phyloP scores from a whole-genome alignment of 1,140 invertebrate genomes.

The Pseudomyrmex flavicornis region DNA sequence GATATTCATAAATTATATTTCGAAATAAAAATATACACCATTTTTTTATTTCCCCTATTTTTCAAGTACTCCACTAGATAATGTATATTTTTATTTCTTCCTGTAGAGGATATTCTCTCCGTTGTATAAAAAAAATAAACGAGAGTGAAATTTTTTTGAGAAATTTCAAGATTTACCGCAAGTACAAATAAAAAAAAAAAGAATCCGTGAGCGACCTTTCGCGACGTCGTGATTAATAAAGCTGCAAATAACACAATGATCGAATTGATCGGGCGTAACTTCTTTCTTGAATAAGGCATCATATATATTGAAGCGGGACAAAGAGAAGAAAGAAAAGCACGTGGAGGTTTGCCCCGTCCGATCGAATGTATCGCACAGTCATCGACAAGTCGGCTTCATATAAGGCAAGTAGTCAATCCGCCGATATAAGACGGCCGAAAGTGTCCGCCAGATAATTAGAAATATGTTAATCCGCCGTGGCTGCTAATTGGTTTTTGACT shows the following conservation, averaged over 20 bases:
- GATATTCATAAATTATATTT: no score
- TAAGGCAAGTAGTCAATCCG: conserved; percentile 66
- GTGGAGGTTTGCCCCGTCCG: not conserved
- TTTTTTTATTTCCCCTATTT: no score
- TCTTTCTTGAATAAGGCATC: conserved; percentile 44
- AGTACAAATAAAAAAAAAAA: not conserved
- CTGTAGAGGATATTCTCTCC: no score
- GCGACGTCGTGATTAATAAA: not conserved
- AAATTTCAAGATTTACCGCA: no score
- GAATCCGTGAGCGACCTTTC: not conserved
- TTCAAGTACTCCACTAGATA: no score
- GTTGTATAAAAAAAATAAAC: no score
- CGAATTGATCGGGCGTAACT: conserved; percentile 34
- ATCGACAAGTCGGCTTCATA: conserved; percentile 61
- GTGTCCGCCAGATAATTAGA: conserved; percentile 81
- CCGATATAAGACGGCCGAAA: conserved; percentile 72
- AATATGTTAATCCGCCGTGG: conserved; percentile 81
- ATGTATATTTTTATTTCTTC: no score
- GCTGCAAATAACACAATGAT: conserved; percentile 36
- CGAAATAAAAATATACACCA: no score
- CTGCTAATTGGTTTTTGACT: conserved; percentile 83
- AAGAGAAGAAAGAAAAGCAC: not conserved
- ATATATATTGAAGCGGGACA: not conserved
- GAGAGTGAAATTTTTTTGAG: no score
- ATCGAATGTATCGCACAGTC: conserved; percentile 68